Base-by-base conservation (phyloP, 2,113 vertebrate genomes). In the Gallinago undulata region DNA sequence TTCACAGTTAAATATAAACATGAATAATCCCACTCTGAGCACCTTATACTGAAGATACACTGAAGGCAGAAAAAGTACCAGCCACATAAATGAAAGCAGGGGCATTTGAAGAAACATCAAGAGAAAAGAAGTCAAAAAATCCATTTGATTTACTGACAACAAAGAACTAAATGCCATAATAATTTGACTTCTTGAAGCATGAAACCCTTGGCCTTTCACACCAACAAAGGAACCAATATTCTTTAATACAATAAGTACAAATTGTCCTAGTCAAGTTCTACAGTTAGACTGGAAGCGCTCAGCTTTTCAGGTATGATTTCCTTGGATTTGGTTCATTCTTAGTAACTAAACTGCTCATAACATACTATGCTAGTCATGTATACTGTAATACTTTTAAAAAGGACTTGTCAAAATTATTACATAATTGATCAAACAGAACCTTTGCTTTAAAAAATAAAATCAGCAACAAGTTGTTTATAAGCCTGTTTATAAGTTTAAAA, bases 311-410 rank as follows among this genome's bases (percentile, higher is more conserved):
- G 7, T 41, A 50, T 6, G 1, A 62, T 67, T 88, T 77, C 64
- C 35, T 64, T 60, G 10, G 17, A 57, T 85, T 86, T 66, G 21
- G 60, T 19, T n/a, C 76, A 60, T 48, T 68, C 53, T 79, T 64
- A 51, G 13, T 21, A 95, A 90, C 17, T 21, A 51, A 11, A 68
- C 16, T 35, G 7, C 25, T 56, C 10, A 41, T 31, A 79, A 72
- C 0, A 1, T 41, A 45, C 27, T 39, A 22, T 2, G 0, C 28
- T 85, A 63, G 31, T 31, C 12, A 11, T 35, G 47, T 7, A 10
- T 55, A 74, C 5, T 64, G 11, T 17, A 60, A 8, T 23, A 60
- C 24, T 24, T 66, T 43, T 7, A 8, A 68, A 80, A 81, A 87
- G 4, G 22, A 55, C 8, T 67, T 82, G 39, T 73, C 53, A 77